Base-by-base conservation (phyloP, 2,797 vertebrate genomes). In the Falco biarmicus region DNA sequence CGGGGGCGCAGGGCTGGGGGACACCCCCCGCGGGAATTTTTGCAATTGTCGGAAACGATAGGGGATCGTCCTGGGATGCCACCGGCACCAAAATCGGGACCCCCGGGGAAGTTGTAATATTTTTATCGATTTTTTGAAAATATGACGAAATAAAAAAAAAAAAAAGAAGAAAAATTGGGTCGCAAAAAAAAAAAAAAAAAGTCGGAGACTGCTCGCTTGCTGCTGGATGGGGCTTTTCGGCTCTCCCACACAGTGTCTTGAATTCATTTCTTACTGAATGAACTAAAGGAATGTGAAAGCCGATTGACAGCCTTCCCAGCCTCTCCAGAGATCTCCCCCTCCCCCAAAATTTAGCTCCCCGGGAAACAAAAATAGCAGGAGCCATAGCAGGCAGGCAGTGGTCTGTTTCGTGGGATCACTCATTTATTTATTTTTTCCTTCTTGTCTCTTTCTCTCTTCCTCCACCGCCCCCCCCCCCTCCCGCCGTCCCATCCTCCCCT, bases 71-170 rank as follows among this genome's bases (percentile, higher is more conserved):
- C 41, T 4, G 10, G 93, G 94, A 95, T 98, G 98, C 98, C 98
- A 94, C 96, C 87, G 68, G 95, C 94, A 51, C 93, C 84, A 98
- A 98, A 90, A 98, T 96, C 80, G 90, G 37, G 61, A 81, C 50
- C 63, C 79, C 47, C 39, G 90, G 92, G 59, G 98, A 98, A 98
- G 98, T 98, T 98, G 98, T 98, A 98, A 87, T 99, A 99, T 99
- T 99, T 99, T 99, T 99, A 99, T 98, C 98, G 98, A 99, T 99
- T 99, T 99, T 99, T 99, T 99, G 99, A 99, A 99, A 99, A 99
- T 98, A 99, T 99, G 99, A 99, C 98, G 99, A 99, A 98, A 98
- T 99, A 96, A 98, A 98, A 98, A 98, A 98, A 98, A 98, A 39
- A 80, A 75, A 60, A 59, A 95, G 68, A 65, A 18, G 80, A 81